These are phyloP conservation scores for Andrena cerasifolii DNA, from an alignment of 1,140 invertebrate species.

Conservation along the genomic window DNA sequence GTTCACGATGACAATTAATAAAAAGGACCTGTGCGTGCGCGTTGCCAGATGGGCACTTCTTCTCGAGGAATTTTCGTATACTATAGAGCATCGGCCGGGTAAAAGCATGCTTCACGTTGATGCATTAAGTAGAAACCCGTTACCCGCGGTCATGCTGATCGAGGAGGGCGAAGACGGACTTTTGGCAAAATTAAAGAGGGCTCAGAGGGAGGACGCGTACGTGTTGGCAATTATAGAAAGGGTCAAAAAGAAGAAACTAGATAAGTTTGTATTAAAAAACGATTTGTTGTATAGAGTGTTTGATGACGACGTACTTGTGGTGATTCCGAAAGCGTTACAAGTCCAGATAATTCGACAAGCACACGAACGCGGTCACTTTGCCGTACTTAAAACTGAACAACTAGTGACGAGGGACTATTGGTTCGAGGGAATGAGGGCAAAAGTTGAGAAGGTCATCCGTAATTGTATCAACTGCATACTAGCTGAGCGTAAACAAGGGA, in stretches of 20 bases:
- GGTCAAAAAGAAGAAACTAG: neutral
- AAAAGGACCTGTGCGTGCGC: slow-evolving; percentile 2
- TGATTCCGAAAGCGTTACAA: neutral
- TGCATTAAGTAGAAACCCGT: neutral
- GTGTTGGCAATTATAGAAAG: too few relatives aligned
- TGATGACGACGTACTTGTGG: neutral
- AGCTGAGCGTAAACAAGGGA: neutral
- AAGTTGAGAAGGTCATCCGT: neutral
- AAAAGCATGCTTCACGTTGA: neutral
- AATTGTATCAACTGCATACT: slow-evolving; percentile 8
- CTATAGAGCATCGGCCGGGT: neutral
- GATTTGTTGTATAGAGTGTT: neutral
- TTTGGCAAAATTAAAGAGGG: neutral
- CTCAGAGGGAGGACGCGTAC: neutral
- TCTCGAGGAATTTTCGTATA: slow-evolving; percentile 10
- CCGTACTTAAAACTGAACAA: neutral
- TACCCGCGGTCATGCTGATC: neutral
- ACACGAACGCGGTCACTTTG: slow-evolving; percentile 6
- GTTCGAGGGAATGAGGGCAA: neutral
- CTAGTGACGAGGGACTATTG: neutral
- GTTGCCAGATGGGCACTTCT: neutral
- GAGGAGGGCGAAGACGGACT: neutral
- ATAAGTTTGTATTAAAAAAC: neutral
- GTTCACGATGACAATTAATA: slow-evolving; percentile 3
- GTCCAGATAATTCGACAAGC: neutral